These are phyloP conservation scores for Drosophila ironensis DNA, from an alignment of 1,140 invertebrate species.

Conservation along the genomic window DNA sequence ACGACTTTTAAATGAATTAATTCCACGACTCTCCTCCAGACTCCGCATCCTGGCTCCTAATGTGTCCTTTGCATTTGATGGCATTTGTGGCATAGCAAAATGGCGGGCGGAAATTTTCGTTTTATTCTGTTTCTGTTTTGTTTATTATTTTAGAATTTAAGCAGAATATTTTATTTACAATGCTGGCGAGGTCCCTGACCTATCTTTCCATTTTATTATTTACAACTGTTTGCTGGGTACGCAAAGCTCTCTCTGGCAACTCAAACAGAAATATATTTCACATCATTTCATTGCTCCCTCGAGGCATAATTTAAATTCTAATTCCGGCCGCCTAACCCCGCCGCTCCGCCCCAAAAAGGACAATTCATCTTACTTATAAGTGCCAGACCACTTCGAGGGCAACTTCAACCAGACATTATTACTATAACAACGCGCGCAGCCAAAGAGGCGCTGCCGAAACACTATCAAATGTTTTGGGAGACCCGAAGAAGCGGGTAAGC, in stretches of 20 bases:
- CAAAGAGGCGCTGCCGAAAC: constrained; percentile 33
- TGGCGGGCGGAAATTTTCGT: neutral
- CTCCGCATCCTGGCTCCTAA: constrained; percentile 22
- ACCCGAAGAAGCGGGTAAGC: too few relatives aligned
- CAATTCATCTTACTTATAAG: constrained; percentile 78
- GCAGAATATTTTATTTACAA: neutral
- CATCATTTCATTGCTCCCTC: constrained; percentile 30
- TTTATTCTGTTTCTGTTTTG: neutral
- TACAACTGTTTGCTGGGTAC: constrained; percentile 10
- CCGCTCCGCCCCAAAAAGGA: constrained; percentile 20
- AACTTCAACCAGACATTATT: constrained; percentile 64
- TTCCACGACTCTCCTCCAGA: constrained; percentile 38
- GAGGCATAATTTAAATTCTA: constrained; percentile 75
- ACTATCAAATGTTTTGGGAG: constrained; percentile 54
- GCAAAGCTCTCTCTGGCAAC: constrained; percentile 1
- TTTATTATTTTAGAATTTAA: neutral
- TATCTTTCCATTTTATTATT: constrained; percentile 28
- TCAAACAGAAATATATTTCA: constrained; percentile 16
- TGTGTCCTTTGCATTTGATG: constrained; percentile 27
- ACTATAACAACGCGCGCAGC: constrained; percentile 41
- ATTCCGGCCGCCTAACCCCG: constrained; percentile 40
- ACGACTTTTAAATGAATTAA: constrained; percentile 80
- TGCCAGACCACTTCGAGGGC: constrained; percentile 40
- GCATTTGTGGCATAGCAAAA: neutral
- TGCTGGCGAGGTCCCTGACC: constrained; percentile 18